Evolutionary conservation across 1,140 invertebrate species (phyloP), one percentile per base, ranked within the genome.

Genomic region (Drosophila orosa): DNA sequence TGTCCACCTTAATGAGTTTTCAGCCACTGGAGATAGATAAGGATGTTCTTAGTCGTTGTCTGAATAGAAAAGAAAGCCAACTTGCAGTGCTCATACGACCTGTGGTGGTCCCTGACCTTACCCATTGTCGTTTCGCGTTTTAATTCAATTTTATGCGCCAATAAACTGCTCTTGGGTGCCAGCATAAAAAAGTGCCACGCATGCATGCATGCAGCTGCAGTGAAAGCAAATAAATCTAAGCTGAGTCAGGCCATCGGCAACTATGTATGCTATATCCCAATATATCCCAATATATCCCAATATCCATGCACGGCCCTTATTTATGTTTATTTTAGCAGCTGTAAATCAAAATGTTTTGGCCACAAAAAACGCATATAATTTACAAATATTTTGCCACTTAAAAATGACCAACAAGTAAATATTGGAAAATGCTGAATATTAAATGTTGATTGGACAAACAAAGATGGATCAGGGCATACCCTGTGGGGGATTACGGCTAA

Each of bases 1-100:
- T 78, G 75, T 72, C 75, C 74, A 78, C 74, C 48, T 69, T 81
- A 81, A 81, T 81, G 79, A 81, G 78, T 80, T 76, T 73, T 42
- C 22, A 52, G 71, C 55, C 42, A 37, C 55, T 15, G 10, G 10
- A 37, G 24, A 40, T 37, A 75, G 45, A 74, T 66, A 75, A 73
- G 58, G 56, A 33, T 54, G 33, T 52, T 54, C 60, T 52, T 66
- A 25, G 44, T 24, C 2, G 15, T 25, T n/a, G n/a, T 19, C 15
- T 39, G 58, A 63, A 42, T 27, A 5, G 58, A 27, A 40, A 19
- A 4, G 58, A 17, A 62, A 25, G n/a, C 22, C 45, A 66, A 68
- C 35, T 68, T 68, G 65, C 15, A 48, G 4, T 59, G 68, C 58
- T 24, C 50, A 71, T 58, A 69, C 48, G 62, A 50, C 65, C 62